Evolutionary conservation across 2,113 vertebrate genomes (phyloP).

Genomic region (Cyphomyrus discorhynchus): DNA sequence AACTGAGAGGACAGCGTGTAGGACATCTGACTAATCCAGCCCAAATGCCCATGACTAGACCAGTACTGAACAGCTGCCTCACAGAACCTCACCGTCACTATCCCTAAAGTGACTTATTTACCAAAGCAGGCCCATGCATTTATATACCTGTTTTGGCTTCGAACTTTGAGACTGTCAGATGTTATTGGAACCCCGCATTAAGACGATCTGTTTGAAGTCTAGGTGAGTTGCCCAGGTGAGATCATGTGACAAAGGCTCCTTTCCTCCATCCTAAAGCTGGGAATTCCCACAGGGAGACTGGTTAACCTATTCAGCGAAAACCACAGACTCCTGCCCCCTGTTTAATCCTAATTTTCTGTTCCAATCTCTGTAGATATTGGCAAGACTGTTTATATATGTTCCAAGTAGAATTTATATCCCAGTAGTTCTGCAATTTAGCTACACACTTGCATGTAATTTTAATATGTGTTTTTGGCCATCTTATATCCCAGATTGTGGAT

Average conservation of each 20-base stretch:
- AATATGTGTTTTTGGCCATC: background rate
- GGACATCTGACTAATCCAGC: background rate
- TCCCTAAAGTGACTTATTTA: background rate
- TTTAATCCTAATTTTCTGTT: background rate
- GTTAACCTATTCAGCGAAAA: background rate
- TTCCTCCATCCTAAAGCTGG: background rate
- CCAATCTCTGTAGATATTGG: background rate
- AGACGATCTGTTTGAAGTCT: background rate
- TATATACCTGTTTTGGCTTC: background rate
- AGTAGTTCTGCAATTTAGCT: background rate
- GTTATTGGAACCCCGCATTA: background rate
- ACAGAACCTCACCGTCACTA: background rate
- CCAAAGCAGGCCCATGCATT: background rate
- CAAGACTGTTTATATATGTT: background rate
- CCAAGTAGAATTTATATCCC: background rate
- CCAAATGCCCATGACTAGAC: constrained; percentile 1
- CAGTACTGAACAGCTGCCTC: background rate
- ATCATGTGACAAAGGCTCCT: background rate
- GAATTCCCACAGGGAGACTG: background rate
- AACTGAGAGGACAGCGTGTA: background rate
- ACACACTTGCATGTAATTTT: background rate
- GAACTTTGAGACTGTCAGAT: background rate
- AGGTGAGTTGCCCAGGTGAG: background rate
- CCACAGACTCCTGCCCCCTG: background rate
- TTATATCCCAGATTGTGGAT: background rate